These are phyloP conservation scores for Chesias legatella DNA, from an alignment of 2,888 invertebrate genomes.

Conservation along the genomic window DNA sequence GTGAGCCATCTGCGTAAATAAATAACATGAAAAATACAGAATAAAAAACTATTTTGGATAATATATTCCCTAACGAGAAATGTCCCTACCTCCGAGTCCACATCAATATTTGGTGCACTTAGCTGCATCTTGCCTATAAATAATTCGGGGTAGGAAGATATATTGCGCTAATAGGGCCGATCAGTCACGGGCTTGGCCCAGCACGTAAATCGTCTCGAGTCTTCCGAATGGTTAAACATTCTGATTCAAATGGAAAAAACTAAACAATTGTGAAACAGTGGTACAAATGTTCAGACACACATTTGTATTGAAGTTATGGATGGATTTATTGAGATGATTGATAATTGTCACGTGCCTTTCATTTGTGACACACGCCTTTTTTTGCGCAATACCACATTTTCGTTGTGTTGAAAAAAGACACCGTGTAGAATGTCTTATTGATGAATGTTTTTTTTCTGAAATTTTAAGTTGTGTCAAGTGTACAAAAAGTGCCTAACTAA, in stretches of 20 bases:
- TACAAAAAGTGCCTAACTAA: too few relatives aligned
- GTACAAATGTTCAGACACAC: too few relatives aligned
- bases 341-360: neutral
- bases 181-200: slow-evolving; percentile 48
- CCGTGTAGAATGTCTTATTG: too few relatives aligned
- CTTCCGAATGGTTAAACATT: slow-evolving; percentile 47
- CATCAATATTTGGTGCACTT: slow-evolving; percentile 36
- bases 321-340: too few relatives aligned
- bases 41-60: too few relatives aligned
- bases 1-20: too few relatives aligned
- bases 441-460: too few relatives aligned
- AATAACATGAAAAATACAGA: too few relatives aligned
- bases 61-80: slow-evolving; percentile 3
- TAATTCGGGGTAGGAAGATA: slow-evolving; percentile 57
- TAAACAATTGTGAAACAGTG: slow-evolving; percentile 15
- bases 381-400: too few relatives aligned
- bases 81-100: slow-evolving; percentile 11
- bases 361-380: neutral
- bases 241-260: slow-evolving; percentile 21
- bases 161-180: slow-evolving; percentile 60
- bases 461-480: too few relatives aligned
- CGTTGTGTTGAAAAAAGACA: too few relatives aligned
- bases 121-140: slow-evolving; percentile 62
- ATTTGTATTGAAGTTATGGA: too few relatives aligned
- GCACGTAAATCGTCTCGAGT: slow-evolving; percentile 70